phyloP scores from a whole-genome alignment of 2,888 invertebrate genomes.

The Leptarthrus brevirostris region DNA sequence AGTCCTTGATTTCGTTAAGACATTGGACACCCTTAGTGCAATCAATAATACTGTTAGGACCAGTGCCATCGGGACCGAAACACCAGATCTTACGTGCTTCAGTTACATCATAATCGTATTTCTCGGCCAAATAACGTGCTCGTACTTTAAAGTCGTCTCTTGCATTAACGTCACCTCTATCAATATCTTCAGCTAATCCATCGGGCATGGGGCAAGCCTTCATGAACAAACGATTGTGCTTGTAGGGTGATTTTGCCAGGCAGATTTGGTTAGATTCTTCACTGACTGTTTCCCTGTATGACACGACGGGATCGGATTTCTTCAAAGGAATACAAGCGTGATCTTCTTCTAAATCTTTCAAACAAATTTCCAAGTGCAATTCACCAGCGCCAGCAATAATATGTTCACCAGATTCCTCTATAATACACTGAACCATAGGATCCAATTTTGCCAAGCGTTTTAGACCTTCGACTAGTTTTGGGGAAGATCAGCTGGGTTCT shows the following conservation, averaged over 20 bases:
- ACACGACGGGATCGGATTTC: slow-evolving; percentile 99
- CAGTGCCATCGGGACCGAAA: slow-evolving; percentile 99
- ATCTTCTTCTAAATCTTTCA: slow-evolving; percentile 99
- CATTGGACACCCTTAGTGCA: slow-evolving; percentile 99
- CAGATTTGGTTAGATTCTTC: slow-evolving; percentile 95
- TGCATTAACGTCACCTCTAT: slow-evolving; percentile 92
- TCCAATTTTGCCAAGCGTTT: slow-evolving; percentile 99
- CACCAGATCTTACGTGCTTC: slow-evolving; percentile 99
- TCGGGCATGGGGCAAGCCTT: slow-evolving; percentile 96
- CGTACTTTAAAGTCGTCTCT: slow-evolving; percentile 98
- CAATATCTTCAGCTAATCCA: slow-evolving; percentile 96
- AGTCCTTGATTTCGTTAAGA: slow-evolving; percentile 99
- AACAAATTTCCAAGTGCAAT: slow-evolving; percentile 98
- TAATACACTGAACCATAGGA: slow-evolving; percentile 99
- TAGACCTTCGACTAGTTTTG: slow-evolving; percentile 97
- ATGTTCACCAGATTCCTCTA: slow-evolving; percentile 99
- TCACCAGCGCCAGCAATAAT: slow-evolving; percentile 99
- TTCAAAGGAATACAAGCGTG: slow-evolving; percentile 99
- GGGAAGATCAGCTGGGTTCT: slow-evolving; percentile 98
- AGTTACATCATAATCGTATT: slow-evolving; percentile 96
- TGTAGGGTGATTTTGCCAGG: slow-evolving; percentile 99
- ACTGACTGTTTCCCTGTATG: slow-evolving; percentile 96
- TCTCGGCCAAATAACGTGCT: slow-evolving; percentile 93
- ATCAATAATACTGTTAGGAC: slow-evolving; percentile 97
- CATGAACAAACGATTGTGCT: slow-evolving; percentile 99